Percentiles rank a stretch among this genome's conserved stretches.
phyloP scores from a whole-genome alignment of 2,113 vertebrate species.

The Rhegmatorhina hoffmannsi region DNA sequence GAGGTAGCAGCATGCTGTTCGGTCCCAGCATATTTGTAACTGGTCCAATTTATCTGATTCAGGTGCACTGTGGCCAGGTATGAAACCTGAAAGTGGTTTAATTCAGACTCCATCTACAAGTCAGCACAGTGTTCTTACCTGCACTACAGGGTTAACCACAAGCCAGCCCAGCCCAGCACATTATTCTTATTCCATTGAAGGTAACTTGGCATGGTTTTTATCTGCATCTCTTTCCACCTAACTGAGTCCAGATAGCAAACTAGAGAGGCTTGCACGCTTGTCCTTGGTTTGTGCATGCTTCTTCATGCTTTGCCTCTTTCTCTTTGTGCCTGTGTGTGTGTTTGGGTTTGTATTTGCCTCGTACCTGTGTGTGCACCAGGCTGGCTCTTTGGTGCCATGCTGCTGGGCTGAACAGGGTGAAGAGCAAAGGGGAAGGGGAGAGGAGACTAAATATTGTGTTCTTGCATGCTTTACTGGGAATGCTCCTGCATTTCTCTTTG shows the following conservation, averaged over 20 bases:
- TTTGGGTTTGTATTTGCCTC: not conserved
- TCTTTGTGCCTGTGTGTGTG: not conserved
- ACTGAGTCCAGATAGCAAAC: conserved; percentile 30
- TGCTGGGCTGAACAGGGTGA: conserved; percentile 45
- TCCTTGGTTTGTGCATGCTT: conserved; percentile 75
- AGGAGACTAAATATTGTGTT: not conserved
- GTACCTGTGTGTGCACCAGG: not conserved
- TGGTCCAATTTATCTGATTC: conserved; percentile 83
- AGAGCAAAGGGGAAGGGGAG: conserved; percentile 22
- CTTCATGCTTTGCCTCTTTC: conserved; percentile 46
- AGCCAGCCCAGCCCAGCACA: conserved; percentile 92
- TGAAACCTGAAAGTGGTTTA: conserved; percentile 97
- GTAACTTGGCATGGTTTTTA: conserved; percentile 86
- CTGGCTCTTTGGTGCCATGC: conserved; percentile 41
- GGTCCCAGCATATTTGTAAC: conserved; percentile 74
- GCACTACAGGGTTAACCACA: conserved; percentile 94
- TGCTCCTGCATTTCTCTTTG: conserved; percentile 31
- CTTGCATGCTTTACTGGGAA: conserved; percentile 55
- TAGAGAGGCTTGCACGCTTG: conserved; percentile 53
- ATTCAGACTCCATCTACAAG: conserved; percentile 93
- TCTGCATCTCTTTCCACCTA: conserved; percentile 65
- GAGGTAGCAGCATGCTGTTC: conserved; percentile 65
- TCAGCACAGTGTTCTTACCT: conserved; percentile 96
- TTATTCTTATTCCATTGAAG: conserved; percentile 98
- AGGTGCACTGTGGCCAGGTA: conserved; percentile 99